Percentiles rank a stretch among this genome's conserved stretches.
Conservation (phyloP, 2,113 vertebrate genomes). For the Sinosuthora webbiana region DNA sequence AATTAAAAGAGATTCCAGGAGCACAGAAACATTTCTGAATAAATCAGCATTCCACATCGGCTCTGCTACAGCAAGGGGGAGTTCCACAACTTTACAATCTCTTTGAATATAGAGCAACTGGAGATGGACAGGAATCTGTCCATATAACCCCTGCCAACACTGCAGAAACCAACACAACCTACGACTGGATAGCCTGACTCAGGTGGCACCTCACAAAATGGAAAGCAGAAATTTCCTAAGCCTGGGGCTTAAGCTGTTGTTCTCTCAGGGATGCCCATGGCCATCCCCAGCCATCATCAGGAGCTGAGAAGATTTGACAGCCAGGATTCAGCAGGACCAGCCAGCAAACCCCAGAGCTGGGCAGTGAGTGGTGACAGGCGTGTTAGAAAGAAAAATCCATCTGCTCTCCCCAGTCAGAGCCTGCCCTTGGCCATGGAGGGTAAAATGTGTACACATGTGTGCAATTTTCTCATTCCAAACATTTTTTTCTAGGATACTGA, state of each 20-base stretch:
- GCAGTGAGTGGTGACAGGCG: background rate
- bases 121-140: background rate
- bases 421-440: background rate
- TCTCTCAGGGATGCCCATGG: background rate
- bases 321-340: background rate
- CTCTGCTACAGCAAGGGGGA: background rate
- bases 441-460: fast-evolving
- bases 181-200: background rate
- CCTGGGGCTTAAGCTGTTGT: background rate
- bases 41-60: background rate
- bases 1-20: background rate
- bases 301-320: background rate
- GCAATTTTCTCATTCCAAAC: background rate
- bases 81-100: background rate
- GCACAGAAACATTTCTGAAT: background rate
- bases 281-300: background rate
- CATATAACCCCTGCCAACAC: background rate
- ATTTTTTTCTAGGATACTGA: background rate
- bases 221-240: background rate
- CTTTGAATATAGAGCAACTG: background rate
- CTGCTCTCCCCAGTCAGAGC: background rate
- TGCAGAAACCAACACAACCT: background rate
- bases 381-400: background rate
- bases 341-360: background rate
- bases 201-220: background rate